A percentile compares a stretch with the other conserved stretches of the same genome.
These are phyloP conservation scores for Periophthalmodon schlosseri DNA, from an alignment of 2,113 vertebrate species.

Conservation along the genomic window DNA sequence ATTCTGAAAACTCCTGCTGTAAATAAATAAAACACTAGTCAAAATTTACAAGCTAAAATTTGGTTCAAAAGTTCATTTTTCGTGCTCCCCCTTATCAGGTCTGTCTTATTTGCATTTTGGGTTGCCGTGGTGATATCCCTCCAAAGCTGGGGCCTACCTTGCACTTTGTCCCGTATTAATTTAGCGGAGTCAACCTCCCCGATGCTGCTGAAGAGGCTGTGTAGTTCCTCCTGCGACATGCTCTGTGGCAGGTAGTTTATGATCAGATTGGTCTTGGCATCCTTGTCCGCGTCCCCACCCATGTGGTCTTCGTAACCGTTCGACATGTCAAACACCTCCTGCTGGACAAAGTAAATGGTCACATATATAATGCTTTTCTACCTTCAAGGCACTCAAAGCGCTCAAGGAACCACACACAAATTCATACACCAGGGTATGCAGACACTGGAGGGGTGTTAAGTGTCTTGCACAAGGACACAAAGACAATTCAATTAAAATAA, in stretches of 20 bases:
- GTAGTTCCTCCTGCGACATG: constrained; percentile 96
- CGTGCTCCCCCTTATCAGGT: constrained; percentile 2
- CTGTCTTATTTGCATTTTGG: constrained; percentile 6
- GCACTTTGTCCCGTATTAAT: constrained; percentile 97
- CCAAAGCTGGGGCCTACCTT: constrained; percentile 80
- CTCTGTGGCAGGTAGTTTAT: constrained; percentile 99
- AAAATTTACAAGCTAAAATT: constrained; percentile 2
- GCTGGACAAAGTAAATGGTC: constrained; percentile 11
- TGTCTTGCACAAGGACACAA: no score
- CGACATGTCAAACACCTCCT: constrained; percentile 93
- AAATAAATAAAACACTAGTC: not conserved
- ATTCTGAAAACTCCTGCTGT: not conserved
- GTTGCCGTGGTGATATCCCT: constrained; percentile 13
- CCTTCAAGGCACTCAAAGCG: no score
- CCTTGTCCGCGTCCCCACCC: constrained; percentile 90
- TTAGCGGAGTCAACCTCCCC: constrained; percentile 97
- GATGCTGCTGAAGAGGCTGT: constrained; percentile 97
- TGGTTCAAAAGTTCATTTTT: not conserved
- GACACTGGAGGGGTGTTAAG: no score
- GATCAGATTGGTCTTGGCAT: constrained; percentile 94
- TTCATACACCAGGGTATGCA: no score
- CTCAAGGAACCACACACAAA: no score
- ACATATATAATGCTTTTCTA: no score
- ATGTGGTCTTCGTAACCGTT: constrained; percentile 99
- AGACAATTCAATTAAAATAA: no score